Percentiles rank a stretch among this genome's conserved stretches.
phyloP scores from a whole-genome alignment of 2,888 invertebrate genomes.

The Anthophora plumipes region DNA sequence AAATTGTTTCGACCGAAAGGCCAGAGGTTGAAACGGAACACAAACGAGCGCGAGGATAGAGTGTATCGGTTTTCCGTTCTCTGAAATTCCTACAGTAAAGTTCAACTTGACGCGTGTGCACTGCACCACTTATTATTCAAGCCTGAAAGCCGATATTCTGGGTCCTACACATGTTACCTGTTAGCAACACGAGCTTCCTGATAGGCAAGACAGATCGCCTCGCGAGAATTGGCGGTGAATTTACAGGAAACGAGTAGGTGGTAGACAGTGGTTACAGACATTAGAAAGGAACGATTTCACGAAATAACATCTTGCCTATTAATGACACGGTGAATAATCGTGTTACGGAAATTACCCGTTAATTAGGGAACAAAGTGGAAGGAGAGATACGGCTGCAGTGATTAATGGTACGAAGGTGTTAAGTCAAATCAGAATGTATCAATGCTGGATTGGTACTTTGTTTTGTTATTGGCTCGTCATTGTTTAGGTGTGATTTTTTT shows the following conservation, averaged over 20 bases:
- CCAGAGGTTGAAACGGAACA: slow-evolving; percentile 8
- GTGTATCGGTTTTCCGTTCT: slow-evolving; percentile 54
- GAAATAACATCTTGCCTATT: slow-evolving; percentile 58
- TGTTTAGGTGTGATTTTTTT: slow-evolving; percentile 40
- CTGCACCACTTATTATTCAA: slow-evolving; percentile 66
- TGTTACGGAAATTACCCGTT: slow-evolving; percentile 58
- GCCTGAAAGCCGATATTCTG: slow-evolving; percentile 67
- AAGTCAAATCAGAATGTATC: slow-evolving; percentile 30
- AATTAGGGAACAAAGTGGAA: slow-evolving; percentile 51
- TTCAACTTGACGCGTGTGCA: slow-evolving; percentile 55
- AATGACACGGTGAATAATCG: slow-evolving; percentile 65
- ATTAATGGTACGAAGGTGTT: slow-evolving; percentile 56
- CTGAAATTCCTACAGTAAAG: slow-evolving; percentile 45
- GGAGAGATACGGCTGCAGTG: slow-evolving; percentile 9
- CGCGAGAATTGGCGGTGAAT: slow-evolving; percentile 63
- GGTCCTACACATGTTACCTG: slow-evolving; percentile 70
- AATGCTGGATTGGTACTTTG: slow-evolving; percentile 8
- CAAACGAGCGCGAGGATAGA: slow-evolving; percentile 12
- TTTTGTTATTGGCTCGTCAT: slow-evolving; percentile 42
- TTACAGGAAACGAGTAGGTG: slow-evolving; percentile 71
- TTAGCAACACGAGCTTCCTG: slow-evolving; percentile 68
- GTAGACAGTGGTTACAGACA: slow-evolving; percentile 40
- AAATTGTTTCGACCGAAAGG: slow-evolving; percentile 1
- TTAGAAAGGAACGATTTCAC: slow-evolving; percentile 61
- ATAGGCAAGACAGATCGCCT: slow-evolving; percentile 69